These are phyloP conservation scores for Mugil cephalus DNA, from an alignment of 2,113 vertebrate species.

Conservation along the genomic window DNA sequence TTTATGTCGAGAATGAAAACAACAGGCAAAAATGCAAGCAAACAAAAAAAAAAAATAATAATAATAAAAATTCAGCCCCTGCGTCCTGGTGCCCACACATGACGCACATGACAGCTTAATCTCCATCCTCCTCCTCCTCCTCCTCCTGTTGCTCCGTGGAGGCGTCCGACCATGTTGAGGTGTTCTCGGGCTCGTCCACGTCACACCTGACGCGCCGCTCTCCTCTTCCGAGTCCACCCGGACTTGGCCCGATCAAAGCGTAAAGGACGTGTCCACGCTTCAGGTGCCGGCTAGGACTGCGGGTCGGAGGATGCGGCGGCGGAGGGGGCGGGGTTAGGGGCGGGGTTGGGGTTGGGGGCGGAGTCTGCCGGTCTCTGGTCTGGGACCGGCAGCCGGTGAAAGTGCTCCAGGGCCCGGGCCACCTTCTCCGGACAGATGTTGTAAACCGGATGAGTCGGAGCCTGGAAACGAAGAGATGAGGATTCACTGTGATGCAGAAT, in stretches of 20 bases:
- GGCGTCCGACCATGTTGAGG: neutral
- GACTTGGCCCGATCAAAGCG: constrained; percentile 5
- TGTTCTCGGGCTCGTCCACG: neutral
- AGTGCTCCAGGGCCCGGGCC: constrained; percentile 88
- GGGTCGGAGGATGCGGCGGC: constrained; percentile 13
- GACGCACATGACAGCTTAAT: neutral
- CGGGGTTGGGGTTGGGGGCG: no score
- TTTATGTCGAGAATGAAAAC: constrained; percentile 60
- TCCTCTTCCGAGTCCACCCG: constrained; percentile 8
- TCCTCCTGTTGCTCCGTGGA: neutral
- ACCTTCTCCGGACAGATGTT: constrained; percentile 96
- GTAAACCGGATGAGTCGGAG: constrained; percentile 95
- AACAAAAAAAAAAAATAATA: no score
- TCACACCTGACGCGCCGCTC: neutral
- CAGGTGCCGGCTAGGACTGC: constrained; percentile 50
- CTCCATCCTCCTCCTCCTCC: no score
- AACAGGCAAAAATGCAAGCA: constrained; percentile 37
- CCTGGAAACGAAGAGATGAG: constrained; percentile 76
- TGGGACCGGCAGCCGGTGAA: constrained; percentile 87
- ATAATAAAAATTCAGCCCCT: constrained; percentile 9
- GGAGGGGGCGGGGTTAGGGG: no score
- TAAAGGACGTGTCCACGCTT: neutral
- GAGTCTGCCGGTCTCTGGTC: neutral
- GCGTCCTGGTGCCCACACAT: constrained; percentile 22
- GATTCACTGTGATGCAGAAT: no score